Base-by-base conservation (phyloP, 2,888 invertebrate species). In the Diloba caeruleocephala region DNA sequence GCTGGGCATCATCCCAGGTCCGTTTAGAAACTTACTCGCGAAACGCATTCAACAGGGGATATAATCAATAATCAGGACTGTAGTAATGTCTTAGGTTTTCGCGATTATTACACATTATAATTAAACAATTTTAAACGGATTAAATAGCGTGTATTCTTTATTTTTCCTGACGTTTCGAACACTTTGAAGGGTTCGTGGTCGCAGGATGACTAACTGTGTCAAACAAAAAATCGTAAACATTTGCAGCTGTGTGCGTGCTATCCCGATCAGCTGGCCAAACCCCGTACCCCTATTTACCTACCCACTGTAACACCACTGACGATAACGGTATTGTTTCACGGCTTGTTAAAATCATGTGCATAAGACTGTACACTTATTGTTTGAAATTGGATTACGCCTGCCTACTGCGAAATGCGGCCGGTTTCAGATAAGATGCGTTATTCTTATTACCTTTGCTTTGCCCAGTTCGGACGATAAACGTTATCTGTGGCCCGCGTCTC, bases 231-330 rank as follows among this genome's bases (percentile, higher is more conserved):
- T 82, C 73, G 81, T 87, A 84, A 88, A 87, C 85, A 87, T 71
- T 79, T 79, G 79, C 81, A 75, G 68, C 71, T 78, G 79, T 78
- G 84, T 83, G 79, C 76, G 84, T 79, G 71, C 52, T 70, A 55
- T 71, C 61, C 52, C 74, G 78, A 87, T 89, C 90, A 90, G 90
- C 90, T 90, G 89, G 82, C 88, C 87, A 86, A 87, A 88, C 88
- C n/a, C 89, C 88, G 81, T 78, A 63, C 61, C 73, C 64, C 61
- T 67, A 61, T 64, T 72, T 61, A 53, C 54, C 44, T 33, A 49
- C 39, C 51, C 48, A 57, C 7, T 36, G 44, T 50, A 48, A 45
- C 50, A 50, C 59, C 49, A 56, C 25, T 39, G 39, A 32, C 52
- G 52, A 57, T 54, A 56, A 54, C 58, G 19, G 45, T 46, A 49